A percentile compares a stretch with the other conserved stretches of the same genome.
These are phyloP conservation scores for Procambarus clarkii DNA, from an alignment of 1,140 invertebrate genomes.

Conservation along the genomic window DNA sequence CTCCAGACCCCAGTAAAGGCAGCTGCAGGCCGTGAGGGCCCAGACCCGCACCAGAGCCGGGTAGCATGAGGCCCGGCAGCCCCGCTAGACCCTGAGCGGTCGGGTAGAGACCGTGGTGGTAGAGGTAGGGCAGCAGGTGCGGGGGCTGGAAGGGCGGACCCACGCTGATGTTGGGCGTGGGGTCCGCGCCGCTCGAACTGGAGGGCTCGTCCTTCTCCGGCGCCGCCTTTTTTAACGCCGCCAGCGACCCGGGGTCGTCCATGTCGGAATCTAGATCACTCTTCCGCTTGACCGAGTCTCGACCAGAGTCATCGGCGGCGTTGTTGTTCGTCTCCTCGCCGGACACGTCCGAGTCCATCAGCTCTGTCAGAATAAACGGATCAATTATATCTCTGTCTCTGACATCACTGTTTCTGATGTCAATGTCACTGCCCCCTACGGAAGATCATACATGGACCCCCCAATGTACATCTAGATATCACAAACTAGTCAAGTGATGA, in stretches of 20 bases:
- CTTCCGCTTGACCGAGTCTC: conserved; percentile 70
- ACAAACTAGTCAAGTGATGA: no score
- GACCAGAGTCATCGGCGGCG: conserved; percentile 67
- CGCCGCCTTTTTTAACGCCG: conserved; percentile 70
- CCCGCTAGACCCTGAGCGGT: conserved; percentile 79
- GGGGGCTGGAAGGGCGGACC: conserved; percentile 89
- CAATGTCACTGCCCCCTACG: background rate
- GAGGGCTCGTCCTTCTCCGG: conserved; percentile 68
- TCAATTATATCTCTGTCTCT: background rate
- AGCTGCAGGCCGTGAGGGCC: conserved; percentile 56
- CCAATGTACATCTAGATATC: no score
- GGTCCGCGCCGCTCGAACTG: conserved; percentile 53
- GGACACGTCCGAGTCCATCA: conserved; percentile 71
- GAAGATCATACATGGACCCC: background rate
- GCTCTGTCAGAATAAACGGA: conserved; percentile 25
- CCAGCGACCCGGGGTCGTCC: conserved; percentile 64
- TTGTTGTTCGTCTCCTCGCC: conserved; percentile 72
- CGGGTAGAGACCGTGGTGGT: conserved; percentile 88
- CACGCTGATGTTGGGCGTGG: conserved; percentile 84
- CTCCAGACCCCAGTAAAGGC: conserved; percentile 68
- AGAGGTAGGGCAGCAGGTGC: conserved; percentile 89
- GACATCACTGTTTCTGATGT: background rate
- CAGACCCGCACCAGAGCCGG: conserved; percentile 72
- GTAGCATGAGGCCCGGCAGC: conserved; percentile 76
- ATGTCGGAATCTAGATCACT: conserved; percentile 69